These are phyloP conservation scores for Drosophila fuyamai DNA, from an alignment of 1,140 invertebrate genomes.

Conservation along the genomic window DNA sequence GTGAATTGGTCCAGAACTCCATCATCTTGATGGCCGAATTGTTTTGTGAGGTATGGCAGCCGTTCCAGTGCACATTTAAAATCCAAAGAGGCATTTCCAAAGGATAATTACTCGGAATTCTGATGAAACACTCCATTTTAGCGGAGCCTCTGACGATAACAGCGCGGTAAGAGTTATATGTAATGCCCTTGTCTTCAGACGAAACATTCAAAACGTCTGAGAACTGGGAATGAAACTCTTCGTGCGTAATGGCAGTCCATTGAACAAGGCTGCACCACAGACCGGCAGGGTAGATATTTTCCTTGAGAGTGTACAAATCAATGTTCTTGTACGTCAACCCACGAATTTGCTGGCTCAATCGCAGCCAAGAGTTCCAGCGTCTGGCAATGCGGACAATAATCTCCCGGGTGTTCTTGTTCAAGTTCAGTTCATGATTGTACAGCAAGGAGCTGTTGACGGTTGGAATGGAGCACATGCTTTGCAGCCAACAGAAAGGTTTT, in stretches of 20 bases:
- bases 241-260: conserved; percentile 89
- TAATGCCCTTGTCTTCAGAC: conserved; percentile 87
- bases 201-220: conserved; percentile 86
- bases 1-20: conserved; percentile 89
- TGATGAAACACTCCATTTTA: conserved; percentile 90
- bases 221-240: conserved; percentile 87
- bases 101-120: conserved; percentile 93
- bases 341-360: conserved; percentile 91
- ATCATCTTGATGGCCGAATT: conserved; percentile 91
- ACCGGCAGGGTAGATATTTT: conserved; percentile 77
- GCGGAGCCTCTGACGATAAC: conserved; percentile 90
- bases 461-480: conserved; percentile 91
- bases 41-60: conserved; percentile 87
- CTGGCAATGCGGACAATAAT: conserved; percentile 87
- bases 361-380: conserved; percentile 90
- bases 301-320: conserved; percentile 78
- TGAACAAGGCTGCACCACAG: conserved; percentile 87
- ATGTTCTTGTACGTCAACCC: conserved; percentile 89
- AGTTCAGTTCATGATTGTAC: conserved; percentile 79
- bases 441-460: conserved; percentile 67
- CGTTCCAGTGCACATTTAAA: conserved; percentile 90
- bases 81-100: conserved; percentile 90
- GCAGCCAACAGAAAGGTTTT: conserved; percentile 95
- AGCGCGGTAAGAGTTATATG: conserved; percentile 88
- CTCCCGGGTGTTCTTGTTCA: conserved; percentile 85